Conservation (phyloP, 1,140 invertebrate species). For the Trachymyrmex cornetzi region DNA sequence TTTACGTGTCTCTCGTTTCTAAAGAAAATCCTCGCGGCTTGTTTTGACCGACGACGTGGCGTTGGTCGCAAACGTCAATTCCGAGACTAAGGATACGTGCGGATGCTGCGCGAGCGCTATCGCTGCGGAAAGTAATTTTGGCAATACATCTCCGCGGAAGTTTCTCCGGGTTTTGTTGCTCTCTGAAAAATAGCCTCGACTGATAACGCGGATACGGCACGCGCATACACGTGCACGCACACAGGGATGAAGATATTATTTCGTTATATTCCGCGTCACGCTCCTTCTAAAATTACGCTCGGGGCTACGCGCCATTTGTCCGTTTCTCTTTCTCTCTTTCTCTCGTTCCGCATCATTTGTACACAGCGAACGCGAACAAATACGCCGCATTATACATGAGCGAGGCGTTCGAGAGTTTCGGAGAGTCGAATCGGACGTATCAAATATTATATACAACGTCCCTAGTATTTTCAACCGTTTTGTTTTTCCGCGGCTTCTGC, state of each 20-base stretch:
- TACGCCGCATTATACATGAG: conserved; percentile 45
- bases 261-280: conserved; percentile 56
- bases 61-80: conserved; percentile 27
- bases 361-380: conserved; percentile 34
- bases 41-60: not conserved
- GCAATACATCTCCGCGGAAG: conserved; percentile 50
- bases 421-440: conserved; percentile 19
- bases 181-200: conserved; percentile 48
- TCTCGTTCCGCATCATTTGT: conserved; percentile 51
- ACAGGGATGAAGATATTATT: conserved; percentile 56
- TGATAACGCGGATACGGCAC: conserved; percentile 44
- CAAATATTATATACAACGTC: conserved; percentile 2
- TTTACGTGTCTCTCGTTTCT: not conserved
- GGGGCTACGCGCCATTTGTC: conserved; percentile 74
- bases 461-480: conserved; percentile 6
- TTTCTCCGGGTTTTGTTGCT: conserved; percentile 42
- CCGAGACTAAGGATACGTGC: not conserved
- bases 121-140: conserved; percentile 31
- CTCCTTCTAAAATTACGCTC: conserved; percentile 48
- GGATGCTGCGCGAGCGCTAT: conserved; percentile 17
- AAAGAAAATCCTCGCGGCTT: not conserved
- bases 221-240: not conserved
- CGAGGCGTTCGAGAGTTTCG: conserved; percentile 27
- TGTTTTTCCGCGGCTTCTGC: not conserved
- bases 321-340: conserved; percentile 67